phyloP scores from a whole-genome alignment of 2,888 invertebrate genomes.

The Tachina lurida region DNA sequence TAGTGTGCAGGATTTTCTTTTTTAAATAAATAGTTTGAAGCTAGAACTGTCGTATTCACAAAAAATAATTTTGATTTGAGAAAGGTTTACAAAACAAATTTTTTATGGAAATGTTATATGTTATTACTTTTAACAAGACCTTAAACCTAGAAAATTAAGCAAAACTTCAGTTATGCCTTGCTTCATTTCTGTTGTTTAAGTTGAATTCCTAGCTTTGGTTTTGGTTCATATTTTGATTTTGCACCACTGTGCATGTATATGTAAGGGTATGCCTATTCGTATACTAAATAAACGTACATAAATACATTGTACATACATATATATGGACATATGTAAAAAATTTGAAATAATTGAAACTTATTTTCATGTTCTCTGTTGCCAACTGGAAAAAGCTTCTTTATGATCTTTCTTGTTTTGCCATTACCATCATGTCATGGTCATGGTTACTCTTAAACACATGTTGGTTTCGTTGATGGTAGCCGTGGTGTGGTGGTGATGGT shows the following conservation, averaged over 20 bases:
- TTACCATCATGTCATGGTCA: conserved; percentile 26
- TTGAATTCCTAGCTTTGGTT: too few relatives aligned
- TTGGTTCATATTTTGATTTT: too few relatives aligned
- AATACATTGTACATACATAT: background rate
- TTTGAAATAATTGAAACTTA: conserved; percentile 17
- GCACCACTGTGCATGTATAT: background rate
- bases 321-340: background rate
- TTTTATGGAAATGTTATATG: too few relatives aligned
- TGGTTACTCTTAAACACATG: conserved; percentile 31
- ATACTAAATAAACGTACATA: background rate
- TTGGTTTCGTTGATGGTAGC: background rate
- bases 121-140: too few relatives aligned
- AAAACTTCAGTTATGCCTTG: too few relatives aligned
- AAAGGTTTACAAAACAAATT: too few relatives aligned
- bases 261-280: background rate
- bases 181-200: too few relatives aligned
- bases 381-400: conserved; percentile 34
- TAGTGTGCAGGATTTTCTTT: too few relatives aligned
- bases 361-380: conserved; percentile 40
- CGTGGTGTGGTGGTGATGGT: conserved; percentile 22
- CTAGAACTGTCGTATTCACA: too few relatives aligned
- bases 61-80: too few relatives aligned
- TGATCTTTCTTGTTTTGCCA: conserved; percentile 21
- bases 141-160: too few relatives aligned
- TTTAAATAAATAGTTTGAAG: too few relatives aligned